Evolutionary conservation across 2,113 vertebrate species (phyloP), one percentile per base, ranked within the genome.

Genomic region (Hymenochirus boettgeri): DNA sequence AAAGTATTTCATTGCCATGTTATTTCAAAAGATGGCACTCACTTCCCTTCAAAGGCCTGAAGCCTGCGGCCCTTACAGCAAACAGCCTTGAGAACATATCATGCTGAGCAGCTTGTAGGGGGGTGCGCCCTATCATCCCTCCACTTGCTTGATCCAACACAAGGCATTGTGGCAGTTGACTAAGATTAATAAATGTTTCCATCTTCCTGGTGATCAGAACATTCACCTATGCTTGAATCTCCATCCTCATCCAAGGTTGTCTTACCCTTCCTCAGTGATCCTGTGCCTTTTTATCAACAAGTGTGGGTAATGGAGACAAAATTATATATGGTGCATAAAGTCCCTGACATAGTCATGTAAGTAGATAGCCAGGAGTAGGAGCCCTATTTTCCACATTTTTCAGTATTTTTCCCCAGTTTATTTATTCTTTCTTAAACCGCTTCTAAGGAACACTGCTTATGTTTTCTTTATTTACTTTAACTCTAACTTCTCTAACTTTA

Each of bases 1-100:
- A 47, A 26, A 23, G 19, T 60, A 47, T 23, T 77, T 75, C 89
- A 92, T 91, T 79, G 76, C 84, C 87, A 92, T 88, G 80, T 86
- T 91, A 87, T 86, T 90, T 94, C 91, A 88, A 94, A 96, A 97
- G 94, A 97, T 97, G 94, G 94, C 90, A 92, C 89, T 96, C 96
- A 93, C 65, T 69, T 93, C 94, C 94, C 94, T 97, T 97, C 93
- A 97, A 97, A 91, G 96, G 93, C 96, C 92, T 86, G 79, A 92
- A 97, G 95, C 92, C 93, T 97, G 96, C 92, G 93, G 92, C 93
- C 95, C 88, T 83, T 86, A 86, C 82, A 79, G 92, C 93, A 95
- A 94, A 96, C 95, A 95, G 96, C 94, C 89, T 87, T 89, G 89
- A 81, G 85, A 91, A 92, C 94, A 94, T 82, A 89, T 88, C 24